Conservation (phyloP, 2,113 vertebrate genomes). For the Agelaius tricolor region DNA sequence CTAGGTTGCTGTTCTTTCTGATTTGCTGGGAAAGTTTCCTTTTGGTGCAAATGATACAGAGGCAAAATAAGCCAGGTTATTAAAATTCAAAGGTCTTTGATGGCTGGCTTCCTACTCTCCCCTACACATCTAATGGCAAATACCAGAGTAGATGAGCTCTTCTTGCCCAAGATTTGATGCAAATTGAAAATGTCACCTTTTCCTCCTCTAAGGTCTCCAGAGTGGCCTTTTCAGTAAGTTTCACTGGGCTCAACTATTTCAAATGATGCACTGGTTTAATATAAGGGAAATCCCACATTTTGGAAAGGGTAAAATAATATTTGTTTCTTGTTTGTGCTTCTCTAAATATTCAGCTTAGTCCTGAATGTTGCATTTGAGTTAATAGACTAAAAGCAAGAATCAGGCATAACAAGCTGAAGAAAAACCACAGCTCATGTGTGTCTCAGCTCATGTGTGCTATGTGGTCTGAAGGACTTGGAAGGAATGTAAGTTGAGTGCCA, state of each 20-base stretch:
- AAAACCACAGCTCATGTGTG: not conserved
- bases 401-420: not conserved
- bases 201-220: not conserved
- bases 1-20: not conserved
- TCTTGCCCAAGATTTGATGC: not conserved
- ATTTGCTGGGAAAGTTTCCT: not conserved
- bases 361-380: not conserved
- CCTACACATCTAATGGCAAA: not conserved
- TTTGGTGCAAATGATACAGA: not conserved
- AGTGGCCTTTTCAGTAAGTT: not conserved
- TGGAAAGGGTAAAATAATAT: not conserved
- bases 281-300: not conserved
- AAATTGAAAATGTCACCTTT: not conserved
- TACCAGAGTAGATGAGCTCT: not conserved
- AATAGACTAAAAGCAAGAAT: not conserved
- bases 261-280: not conserved
- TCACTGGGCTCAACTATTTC: not conserved
- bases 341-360: not conserved
- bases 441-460: not conserved
- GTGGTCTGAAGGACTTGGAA: not conserved
- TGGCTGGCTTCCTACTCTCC: not conserved
- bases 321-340: not conserved
- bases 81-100: not conserved
- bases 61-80: not conserved
- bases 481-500: conserved; percentile 6